These are phyloP conservation scores for Nettapus auritus DNA, from an alignment of 2,113 vertebrate species.

Conservation along the genomic window DNA sequence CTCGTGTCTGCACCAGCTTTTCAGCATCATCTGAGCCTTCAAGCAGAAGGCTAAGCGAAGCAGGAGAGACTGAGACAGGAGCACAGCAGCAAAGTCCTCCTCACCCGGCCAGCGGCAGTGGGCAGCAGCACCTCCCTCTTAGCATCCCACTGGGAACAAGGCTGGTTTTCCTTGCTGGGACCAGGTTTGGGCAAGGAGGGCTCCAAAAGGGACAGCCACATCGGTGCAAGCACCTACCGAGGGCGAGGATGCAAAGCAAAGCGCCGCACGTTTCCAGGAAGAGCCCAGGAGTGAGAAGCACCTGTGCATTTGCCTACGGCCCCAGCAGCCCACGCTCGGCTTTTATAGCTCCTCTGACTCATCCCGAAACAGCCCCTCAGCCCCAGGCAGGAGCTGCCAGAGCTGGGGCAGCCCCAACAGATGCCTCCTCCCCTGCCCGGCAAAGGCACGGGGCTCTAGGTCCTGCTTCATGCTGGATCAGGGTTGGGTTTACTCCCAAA, in stretches of 20 bases:
- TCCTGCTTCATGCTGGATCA: background rate
- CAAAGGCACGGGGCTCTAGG: background rate
- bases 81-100: background rate
- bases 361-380: background rate
- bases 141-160: fast-evolving
- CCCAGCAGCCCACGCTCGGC: fast-evolving
- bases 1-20: background rate
- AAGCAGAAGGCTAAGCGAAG: background rate
- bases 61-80: background rate
- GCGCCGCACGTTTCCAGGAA: background rate
- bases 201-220: fast-evolving
- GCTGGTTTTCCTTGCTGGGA: fast-evolving
- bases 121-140: background rate
- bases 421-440: too few species aligned
- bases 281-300: background rate
- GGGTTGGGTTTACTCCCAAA: background rate
- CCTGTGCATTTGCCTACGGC: background rate
- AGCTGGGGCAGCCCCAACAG: background rate
- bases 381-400: background rate
- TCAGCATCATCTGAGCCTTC: background rate
- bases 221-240: background rate
- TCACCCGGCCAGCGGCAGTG: background rate
- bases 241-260: background rate
- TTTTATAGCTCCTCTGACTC: background rate
- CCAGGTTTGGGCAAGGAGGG: background rate